Evolutionary conservation across 2,888 invertebrate species (phyloP), one percentile per base, ranked within the genome.

Genomic region (Hirtodrosophila histrioides): DNA sequence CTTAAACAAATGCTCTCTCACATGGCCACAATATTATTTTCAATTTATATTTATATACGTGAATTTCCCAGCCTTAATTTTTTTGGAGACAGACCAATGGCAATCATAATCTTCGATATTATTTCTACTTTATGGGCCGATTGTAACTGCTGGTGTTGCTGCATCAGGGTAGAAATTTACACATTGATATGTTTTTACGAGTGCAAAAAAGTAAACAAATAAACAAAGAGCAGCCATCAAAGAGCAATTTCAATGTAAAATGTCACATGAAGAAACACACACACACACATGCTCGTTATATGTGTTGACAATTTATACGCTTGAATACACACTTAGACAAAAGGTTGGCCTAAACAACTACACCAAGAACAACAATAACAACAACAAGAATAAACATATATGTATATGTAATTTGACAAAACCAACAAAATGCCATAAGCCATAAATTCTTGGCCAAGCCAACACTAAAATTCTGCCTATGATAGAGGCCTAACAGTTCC

Each of bases 111-210:
- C 86, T 88, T 69, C 36, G 66, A 69, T 71, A 86, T 88, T 82
- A 85, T 82, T 85, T 86, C 65, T 50, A 76, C 58, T 85, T 85
- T 88, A 85, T 88, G 67, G 78, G 49, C 61, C 61, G 66, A 72
- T 72, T 80, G 78, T 64, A 71, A 64, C 80, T 72, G 69, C 72
- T 65, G 31, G 36, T 55, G 63, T 61, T 67, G 68, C 51, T 29
- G 66, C 41, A 39, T 36, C 49, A 40, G 61, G 64, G 84, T 67
- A 73, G 62, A 82, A 82, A 84, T 86, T 61, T 74, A 76, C 70
- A 82, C 88, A 88, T 82, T 84, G 68, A 88, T 70, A 84, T 83
- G 77, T 61, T 86, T 86, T 83, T 79, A 86, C 81, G 84, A 69
- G 62, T 75, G 46, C 43, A 48, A 53, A 70, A 82, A 67, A 56